Percentiles rank a stretch among this genome's conserved stretches.
Conservation (phyloP, 2,797 vertebrate species). For the Darevskia mixta region DNA sequence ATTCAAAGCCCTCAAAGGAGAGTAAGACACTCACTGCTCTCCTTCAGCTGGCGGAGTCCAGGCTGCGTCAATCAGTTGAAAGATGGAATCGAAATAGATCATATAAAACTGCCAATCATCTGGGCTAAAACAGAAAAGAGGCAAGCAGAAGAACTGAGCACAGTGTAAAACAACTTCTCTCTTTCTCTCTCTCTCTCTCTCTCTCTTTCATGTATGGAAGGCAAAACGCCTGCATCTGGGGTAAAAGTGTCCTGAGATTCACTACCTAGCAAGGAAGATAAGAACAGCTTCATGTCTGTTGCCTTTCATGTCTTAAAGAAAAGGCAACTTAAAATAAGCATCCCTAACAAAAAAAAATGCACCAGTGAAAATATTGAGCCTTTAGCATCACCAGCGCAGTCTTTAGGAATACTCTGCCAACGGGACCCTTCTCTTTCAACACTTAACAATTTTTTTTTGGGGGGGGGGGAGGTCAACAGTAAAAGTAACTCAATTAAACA, state of each 20-base stretch:
- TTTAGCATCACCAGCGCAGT: no score
- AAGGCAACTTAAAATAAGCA: neutral
- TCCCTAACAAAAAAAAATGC: neutral
- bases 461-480: neutral
- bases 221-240: neutral
- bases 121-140: constrained; percentile 84
- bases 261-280: no score
- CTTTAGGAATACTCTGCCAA: no score
- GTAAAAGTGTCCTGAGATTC: neutral
- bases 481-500: neutral
- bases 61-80: constrained; percentile 90
- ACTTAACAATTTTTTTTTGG: no score
- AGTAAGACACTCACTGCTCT: constrained; percentile 88
- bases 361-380: neutral
- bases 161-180: no score
- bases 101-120: constrained; percentile 99
- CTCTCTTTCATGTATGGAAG: neutral
- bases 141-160: constrained; percentile 30
- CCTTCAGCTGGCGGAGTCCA: constrained; percentile 91
- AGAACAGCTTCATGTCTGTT: no score
- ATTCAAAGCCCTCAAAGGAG: neutral
- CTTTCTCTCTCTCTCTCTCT: neutral
- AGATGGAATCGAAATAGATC: constrained; percentile 94
- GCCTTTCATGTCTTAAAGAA: neutral
- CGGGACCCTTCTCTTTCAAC: no score